Evolutionary conservation across 2,888 invertebrate species (phyloP).

Genomic region (Lithophane semibrunnea): DNA sequence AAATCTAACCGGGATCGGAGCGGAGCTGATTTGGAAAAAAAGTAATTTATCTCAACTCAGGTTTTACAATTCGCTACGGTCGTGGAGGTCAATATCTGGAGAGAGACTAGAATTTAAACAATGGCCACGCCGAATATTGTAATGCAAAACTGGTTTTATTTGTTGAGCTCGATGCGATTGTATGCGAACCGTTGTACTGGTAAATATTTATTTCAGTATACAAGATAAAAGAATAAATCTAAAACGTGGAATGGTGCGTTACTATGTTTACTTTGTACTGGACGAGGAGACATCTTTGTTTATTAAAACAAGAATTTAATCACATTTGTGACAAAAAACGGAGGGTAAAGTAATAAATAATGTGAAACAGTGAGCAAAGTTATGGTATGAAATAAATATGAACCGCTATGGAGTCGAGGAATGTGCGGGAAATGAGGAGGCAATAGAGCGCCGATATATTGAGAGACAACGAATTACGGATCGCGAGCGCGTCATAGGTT

Average conservation of each 20-base stretch:
- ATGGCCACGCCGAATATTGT: slow-evolving; percentile 49
- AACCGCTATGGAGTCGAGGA: slow-evolving; percentile 34
- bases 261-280: slow-evolving; percentile 25
- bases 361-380: slow-evolving; percentile 45
- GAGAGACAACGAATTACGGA: slow-evolving; percentile 21
- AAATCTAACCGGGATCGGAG: slow-evolving; percentile 54
- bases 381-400: slow-evolving; percentile 47
- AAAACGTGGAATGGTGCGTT: slow-evolving; percentile 24
- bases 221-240: slow-evolving; percentile 38
- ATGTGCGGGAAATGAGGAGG: slow-evolving; percentile 40
- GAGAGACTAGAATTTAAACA: slow-evolving; percentile 54
- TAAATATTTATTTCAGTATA: slow-evolving; percentile 51
- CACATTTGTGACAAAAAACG: slow-evolving; percentile 35
- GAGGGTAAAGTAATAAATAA: slow-evolving; percentile 47
- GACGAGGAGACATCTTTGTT: slow-evolving; percentile 14
- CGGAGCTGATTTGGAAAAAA: slow-evolving; percentile 58
- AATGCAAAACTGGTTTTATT: slow-evolving; percentile 56
- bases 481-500: slow-evolving; percentile 8
- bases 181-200: slow-evolving; percentile 29
- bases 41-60: slow-evolving; percentile 59
- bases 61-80: slow-evolving; percentile 51
- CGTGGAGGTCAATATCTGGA: slow-evolving; percentile 46
- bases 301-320: slow-evolving; percentile 46
- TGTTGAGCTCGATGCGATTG: slow-evolving; percentile 48
- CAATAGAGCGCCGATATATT: slow-evolving; percentile 34